phyloP scores from a whole-genome alignment of 2,113 vertebrate species.

The Poeciliopsis retropinna region DNA sequence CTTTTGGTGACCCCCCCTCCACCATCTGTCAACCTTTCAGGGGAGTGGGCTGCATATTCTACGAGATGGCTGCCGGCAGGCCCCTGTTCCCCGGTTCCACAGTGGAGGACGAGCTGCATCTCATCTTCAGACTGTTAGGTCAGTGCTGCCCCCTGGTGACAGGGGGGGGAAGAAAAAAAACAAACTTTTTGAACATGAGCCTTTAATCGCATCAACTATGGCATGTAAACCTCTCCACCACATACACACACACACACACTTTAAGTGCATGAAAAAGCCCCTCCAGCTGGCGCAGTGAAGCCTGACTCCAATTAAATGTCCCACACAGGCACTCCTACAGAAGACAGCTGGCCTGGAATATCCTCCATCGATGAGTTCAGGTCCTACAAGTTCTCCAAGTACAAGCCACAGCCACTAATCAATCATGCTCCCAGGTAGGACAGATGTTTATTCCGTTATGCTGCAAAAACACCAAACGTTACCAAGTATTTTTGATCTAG shows the following conservation, averaged over 20 bases:
- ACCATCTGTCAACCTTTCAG: conserved; percentile 65
- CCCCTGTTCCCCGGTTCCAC: conserved; percentile 95
- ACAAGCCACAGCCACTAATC: conserved; percentile 90
- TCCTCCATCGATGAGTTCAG: conserved; percentile 92
- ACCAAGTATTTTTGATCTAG: too few species aligned
- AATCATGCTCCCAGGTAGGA: conserved; percentile 94
- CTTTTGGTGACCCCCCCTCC: background rate
- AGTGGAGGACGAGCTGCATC: conserved; percentile 94
- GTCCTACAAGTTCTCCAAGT: conserved; percentile 95
- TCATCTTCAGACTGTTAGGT: conserved; percentile 96
- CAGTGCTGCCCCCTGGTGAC: conserved; percentile 75
- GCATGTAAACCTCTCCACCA: conserved; percentile 47
- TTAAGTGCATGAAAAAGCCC: conserved; percentile 33
- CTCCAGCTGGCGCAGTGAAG: conserved; percentile 46
- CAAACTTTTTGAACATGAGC: conserved; percentile 22
- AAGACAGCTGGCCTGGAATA: conserved; percentile 93
- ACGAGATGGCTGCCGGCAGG: conserved; percentile 96
- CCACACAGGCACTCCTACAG: conserved; percentile 89
- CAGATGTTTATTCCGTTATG: conserved; percentile 29
- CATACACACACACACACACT: too few species aligned
- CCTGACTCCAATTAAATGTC: conserved; percentile 36
- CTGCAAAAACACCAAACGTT: too few species aligned
- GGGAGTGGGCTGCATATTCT: conserved; percentile 97
- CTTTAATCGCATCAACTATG: conserved; percentile 56
- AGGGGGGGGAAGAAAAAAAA: background rate